Base-by-base conservation (phyloP, 1,140 invertebrate genomes). In the Cydia fagiglandana region DNA sequence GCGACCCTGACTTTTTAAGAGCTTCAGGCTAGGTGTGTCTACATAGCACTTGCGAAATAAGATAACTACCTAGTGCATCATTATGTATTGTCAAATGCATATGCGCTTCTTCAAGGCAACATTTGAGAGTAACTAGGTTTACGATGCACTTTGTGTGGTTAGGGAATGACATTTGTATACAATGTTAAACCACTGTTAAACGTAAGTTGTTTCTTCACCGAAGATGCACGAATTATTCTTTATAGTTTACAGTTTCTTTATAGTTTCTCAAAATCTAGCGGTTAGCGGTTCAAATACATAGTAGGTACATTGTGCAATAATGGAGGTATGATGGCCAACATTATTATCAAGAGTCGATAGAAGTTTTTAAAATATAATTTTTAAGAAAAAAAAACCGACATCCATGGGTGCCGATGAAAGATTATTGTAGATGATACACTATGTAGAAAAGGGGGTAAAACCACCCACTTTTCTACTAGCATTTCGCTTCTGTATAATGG, bases 61-160 rank as follows among this genome's bases (percentile, higher is more conserved):
- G 38, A 41, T 41, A 41, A 41, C 7, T 17, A 56, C 15, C 53
- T 17, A 56, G n/a, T 56, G 53, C 53, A 17, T 56, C n/a, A n/a
- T 56, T n/a, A 56, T 15, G 53, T 56, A 56, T 56, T 20, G 53
- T 17, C 15, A n/a, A n/a, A 17, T 17, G 50, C 50, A 17, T 53
- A 17, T 53, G 53, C 53, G 53, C 53, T 56, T n/a, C 53, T 5
- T 56, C 53, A 56, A 56, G 53, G 53, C n/a, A 56, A 56, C 53
- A 56, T 56, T 56, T 56, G 17, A 56, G 4, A 56, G n/a, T 56
- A 56, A 56, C 53, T 20, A 56, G 53, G 53, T 56, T 56, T 56
- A 56, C 53, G 53, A 56, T 56, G 53, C 6, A 13, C 15, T 56
- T 56, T 56, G 53, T 56, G 53, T 56, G 53, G 53, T 56, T 13